Evolutionary conservation across 2,888 invertebrate species (phyloP), one percentile per base, ranked within the genome.

Genomic region (Parthenolecanium corni): DNA sequence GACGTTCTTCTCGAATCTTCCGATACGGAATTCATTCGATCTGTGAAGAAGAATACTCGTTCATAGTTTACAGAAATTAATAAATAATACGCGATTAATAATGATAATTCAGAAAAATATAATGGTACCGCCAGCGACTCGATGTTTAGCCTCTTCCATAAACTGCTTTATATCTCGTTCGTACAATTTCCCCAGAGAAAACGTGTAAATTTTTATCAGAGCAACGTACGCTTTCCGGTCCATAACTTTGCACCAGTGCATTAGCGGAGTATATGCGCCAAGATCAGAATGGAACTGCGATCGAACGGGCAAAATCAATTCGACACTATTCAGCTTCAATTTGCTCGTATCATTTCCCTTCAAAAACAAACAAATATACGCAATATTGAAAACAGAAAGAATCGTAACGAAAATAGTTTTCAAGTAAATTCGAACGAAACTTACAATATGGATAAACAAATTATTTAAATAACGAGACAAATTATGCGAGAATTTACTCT

Each of bases 401-500:
- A 14, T 38, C 14, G 9, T 38, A 38, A 14, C 14, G 38, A 38
- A 14, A 38, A 38, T 11, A 11, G 38, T 9, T 38, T 11, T 38
- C 9, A 38, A 38, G 38, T 14, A 38, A 38, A 38, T 11, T 38
- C 38, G 9, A 38, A 11, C 38, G 38, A 38, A 38, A 65, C 70
- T 70, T 69, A 80, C 94, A 77, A 93, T 83, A 76, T 96, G 93
- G 70, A 94, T 91, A 69, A 97, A 92, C 57, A 92, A 79, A 77
- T 96, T 95, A 73, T 94, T 94, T 56, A 97, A 79, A 74, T 96
- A 93, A 20, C 93, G 82, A 65, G 88, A 86, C 61, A 96, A 82
- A 49, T 86, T 83, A 63, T 85, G 82, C 1, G 91, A 86, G 73
- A 92, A 91, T 72, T 84, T 84, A 40, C 81, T 81, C 71, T 84